Percentiles rank a stretch among this genome's conserved stretches.
Conservation (phyloP, 1,140 invertebrate species). For the Hycleus phaleratus region DNA sequence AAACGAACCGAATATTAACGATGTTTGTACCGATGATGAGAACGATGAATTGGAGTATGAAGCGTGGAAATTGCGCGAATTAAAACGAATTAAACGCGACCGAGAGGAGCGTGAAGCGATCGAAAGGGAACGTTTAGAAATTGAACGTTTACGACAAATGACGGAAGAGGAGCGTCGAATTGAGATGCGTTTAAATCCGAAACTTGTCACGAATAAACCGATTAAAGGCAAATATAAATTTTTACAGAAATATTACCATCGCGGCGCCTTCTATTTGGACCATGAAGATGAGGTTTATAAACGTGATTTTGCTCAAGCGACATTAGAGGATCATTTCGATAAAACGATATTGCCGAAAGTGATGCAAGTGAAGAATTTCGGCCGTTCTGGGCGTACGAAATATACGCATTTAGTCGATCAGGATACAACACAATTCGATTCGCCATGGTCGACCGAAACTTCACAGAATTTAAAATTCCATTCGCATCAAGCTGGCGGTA, state of each 20-base stretch:
- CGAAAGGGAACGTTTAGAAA: conserved; percentile 82
- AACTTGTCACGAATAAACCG: conserved; percentile 88
- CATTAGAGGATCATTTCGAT: conserved; percentile 98
- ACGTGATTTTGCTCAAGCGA: conserved; percentile 93
- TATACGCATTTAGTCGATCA: conserved; percentile 99
- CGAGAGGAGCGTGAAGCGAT: conserved; percentile 85
- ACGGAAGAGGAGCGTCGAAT: conserved; percentile 92
- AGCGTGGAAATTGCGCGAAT: conserved; percentile 93
- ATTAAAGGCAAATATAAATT: conserved; percentile 99
- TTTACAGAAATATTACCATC: conserved; percentile 98
- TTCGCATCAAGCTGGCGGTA: conserved; percentile 85
- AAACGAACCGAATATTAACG: conserved; percentile 64
- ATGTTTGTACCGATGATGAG: conserved; percentile 95
- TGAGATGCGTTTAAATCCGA: conserved; percentile 88
- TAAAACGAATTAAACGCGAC: conserved; percentile 93
- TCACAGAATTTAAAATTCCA: conserved; percentile 86
- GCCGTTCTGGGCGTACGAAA: conserved; percentile 94
- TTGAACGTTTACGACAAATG: conserved; percentile 87
- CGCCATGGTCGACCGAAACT: conserved; percentile 91
- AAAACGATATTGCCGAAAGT: conserved; percentile 98
- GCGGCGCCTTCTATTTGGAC: conserved; percentile 97
- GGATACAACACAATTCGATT: conserved; percentile 97
- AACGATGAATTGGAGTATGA: conserved; percentile 98
- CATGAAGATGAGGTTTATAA: conserved; percentile 87
- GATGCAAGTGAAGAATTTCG: conserved; percentile 99